Conservation (phyloP, 1,140 invertebrate genomes). For the Hetaerina americana region DNA sequence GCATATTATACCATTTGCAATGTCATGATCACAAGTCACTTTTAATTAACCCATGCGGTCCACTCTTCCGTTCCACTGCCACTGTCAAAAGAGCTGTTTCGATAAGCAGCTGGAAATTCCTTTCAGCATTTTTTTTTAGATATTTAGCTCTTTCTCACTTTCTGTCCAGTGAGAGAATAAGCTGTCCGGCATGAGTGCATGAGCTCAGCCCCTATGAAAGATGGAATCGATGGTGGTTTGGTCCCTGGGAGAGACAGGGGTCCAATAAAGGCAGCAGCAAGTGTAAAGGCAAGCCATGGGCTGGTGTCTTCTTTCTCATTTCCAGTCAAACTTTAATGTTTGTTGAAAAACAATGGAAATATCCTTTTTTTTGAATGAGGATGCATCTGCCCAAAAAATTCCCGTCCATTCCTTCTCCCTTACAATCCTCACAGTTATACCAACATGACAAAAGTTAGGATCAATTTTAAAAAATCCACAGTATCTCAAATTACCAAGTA, state of each 20-base stretch:
- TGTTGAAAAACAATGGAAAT: constrained; percentile 1
- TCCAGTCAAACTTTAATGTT: neutral
- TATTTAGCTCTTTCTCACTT: neutral
- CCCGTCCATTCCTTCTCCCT: neutral
- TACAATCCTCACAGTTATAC: neutral
- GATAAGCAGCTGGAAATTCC: neutral
- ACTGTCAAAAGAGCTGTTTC: neutral
- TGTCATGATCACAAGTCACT: neutral
- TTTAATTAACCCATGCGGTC: neutral
- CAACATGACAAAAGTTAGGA: neutral
- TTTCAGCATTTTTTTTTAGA: neutral
- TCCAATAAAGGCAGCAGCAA: neutral
- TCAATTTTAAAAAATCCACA: neutral
- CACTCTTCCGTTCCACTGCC: neutral
- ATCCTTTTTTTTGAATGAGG: neutral
- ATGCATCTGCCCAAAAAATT: neutral
- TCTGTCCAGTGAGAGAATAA: neutral
- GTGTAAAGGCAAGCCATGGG: neutral
- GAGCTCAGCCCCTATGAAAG: neutral
- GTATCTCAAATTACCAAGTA: neutral
- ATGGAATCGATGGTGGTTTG: neutral
- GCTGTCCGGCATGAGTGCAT: neutral
- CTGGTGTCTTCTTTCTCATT: neutral
- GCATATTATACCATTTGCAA: neutral
- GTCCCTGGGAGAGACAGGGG: neutral